phyloP scores from a whole-genome alignment of 2,797 vertebrate species.

The Falco rusticolus region DNA sequence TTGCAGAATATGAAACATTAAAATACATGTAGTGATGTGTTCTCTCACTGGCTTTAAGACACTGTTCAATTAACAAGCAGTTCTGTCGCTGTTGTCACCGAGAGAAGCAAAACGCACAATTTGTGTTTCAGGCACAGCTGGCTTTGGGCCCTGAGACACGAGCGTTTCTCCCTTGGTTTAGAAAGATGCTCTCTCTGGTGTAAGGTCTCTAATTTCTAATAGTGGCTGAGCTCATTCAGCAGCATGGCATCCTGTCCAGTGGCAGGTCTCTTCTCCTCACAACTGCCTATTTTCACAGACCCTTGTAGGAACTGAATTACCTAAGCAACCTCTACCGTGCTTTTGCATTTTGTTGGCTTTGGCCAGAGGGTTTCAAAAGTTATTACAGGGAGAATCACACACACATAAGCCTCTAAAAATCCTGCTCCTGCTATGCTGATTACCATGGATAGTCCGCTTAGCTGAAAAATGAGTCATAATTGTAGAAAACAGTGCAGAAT shows the following conservation, averaged over 20 bases:
- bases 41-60: not conserved
- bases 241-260: not conserved
- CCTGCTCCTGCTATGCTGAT: constrained; percentile 35
- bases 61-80: not conserved
- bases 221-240: not conserved
- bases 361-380: not conserved
- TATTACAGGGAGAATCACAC: not conserved
- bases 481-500: constrained; percentile 54
- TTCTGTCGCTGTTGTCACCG: accelerated
- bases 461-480: constrained; percentile 61
- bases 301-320: not conserved
- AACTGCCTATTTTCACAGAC: not conserved
- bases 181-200: not conserved
- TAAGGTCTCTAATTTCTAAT: not conserved
- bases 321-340: not conserved
- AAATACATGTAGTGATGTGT: not conserved
- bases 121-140: not conserved
- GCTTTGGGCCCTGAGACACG: not conserved
- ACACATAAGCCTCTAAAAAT: constrained; percentile 39
- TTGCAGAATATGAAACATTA: not conserved
- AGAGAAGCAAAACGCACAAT: not conserved
- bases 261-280: not conserved
- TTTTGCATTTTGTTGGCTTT: constrained; percentile 19
- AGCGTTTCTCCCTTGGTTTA: not conserved
- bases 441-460: constrained; percentile 41